Percentiles rank a stretch among this genome's conserved stretches.
These are phyloP conservation scores for Musca domestica DNA, from an alignment of 1,140 invertebrate genomes.

Conservation along the genomic window DNA sequence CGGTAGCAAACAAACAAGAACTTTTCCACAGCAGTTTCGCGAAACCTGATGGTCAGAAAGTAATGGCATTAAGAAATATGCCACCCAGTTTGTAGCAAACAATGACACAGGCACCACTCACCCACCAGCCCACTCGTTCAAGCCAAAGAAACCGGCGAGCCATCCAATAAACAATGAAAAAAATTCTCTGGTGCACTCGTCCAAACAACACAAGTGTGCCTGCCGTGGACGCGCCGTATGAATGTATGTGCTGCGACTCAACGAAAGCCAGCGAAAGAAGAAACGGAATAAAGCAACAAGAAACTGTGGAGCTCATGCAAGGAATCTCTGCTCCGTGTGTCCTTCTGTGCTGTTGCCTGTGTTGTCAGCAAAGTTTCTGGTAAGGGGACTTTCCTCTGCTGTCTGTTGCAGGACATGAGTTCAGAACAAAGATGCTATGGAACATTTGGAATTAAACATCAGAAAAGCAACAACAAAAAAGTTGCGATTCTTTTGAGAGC, in stretches of 20 bases:
- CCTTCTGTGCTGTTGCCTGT: too few relatives aligned
- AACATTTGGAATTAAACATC: neutral
- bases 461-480: neutral
- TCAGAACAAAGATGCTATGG: neutral
- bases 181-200: conserved; percentile 6
- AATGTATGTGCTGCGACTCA: too few relatives aligned
- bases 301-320: too few relatives aligned
- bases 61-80: conserved; percentile 18
- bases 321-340: too few relatives aligned
- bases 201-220: too few relatives aligned
- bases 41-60: conserved; percentile 9
- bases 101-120: neutral
- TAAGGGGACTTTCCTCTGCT: neutral
- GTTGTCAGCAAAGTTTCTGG: too few relatives aligned
- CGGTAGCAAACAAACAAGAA: conserved; percentile 10
- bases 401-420: conserved; percentile 3
- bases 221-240: too few relatives aligned
- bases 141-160: neutral
- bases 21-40: conserved; percentile 19
- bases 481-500: conserved; percentile 1
- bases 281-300: too few relatives aligned
- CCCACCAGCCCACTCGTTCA: neutral
- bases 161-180: conserved; percentile 1
- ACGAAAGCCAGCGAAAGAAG: too few relatives aligned
- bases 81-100: neutral